Percentiles rank a stretch among this genome's conserved stretches.
Evolutionary conservation across 2,888 invertebrate species (phyloP).

Genomic region (Zygaena filipendulae): DNA sequence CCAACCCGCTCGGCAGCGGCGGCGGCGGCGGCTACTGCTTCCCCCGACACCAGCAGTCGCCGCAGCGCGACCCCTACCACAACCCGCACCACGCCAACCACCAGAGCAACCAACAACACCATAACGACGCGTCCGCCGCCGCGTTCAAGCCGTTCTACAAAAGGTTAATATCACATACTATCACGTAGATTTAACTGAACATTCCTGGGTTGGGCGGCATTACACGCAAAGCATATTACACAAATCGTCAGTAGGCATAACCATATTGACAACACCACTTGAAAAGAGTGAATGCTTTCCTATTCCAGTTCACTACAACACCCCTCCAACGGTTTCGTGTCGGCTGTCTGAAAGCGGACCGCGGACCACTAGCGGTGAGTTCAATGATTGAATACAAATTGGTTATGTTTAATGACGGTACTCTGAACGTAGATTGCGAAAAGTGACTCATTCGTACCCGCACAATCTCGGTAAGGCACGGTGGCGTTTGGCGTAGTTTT

Average conservation of each 20-base stretch:
- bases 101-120: conserved; percentile 58
- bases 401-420: too few relatives aligned
- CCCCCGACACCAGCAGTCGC: conserved; percentile 61
- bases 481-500: conserved; percentile 2
- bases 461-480: conserved; percentile 15
- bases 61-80: conserved; percentile 67
- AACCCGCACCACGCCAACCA: conserved; percentile 63
- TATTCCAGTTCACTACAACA: conserved; percentile 76
- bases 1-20: conserved; percentile 77
- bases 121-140: conserved; percentile 72
- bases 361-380: conserved; percentile 46
- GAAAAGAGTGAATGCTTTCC: conserved; percentile 49
- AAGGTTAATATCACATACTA: conserved; percentile 76
- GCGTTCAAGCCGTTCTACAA: conserved; percentile 94
- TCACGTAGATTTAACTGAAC: too few relatives aligned
- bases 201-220: too few relatives aligned
- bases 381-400: conserved; percentile 43
- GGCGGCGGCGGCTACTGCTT: conserved; percentile 67
- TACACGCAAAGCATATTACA: too few relatives aligned
- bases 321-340: conserved; percentile 79
- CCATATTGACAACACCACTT: conserved; percentile 33
- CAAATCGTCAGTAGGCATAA: too few relatives aligned
- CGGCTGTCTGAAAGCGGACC: conserved; percentile 74
- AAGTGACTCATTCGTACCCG: too few relatives aligned
- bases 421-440: too few relatives aligned